Conservation (phyloP, 2,113 vertebrate genomes). For the Cebus imitator region DNA sequence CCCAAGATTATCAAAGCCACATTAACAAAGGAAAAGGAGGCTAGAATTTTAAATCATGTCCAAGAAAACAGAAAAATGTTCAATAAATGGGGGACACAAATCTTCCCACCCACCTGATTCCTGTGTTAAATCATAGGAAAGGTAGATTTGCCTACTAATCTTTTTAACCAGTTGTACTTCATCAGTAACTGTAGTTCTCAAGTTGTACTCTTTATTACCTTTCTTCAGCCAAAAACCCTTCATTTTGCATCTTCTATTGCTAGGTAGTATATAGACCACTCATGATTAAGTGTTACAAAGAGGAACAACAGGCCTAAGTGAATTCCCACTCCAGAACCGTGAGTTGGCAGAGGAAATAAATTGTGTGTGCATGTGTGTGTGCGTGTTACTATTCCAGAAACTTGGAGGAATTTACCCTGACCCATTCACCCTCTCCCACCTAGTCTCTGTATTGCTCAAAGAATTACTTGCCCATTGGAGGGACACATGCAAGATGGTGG, state of each 20-base stretch:
- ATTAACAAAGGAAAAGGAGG: background rate
- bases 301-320: background rate
- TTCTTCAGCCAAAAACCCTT: background rate
- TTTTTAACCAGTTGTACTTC: background rate
- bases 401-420: background rate
- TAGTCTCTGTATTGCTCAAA: background rate
- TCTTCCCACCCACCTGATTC: background rate
- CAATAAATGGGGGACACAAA: background rate
- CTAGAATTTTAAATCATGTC: background rate
- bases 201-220: background rate
- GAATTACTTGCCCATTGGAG: background rate
- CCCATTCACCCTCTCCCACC: background rate
- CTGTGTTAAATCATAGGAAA: background rate
- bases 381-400: background rate
- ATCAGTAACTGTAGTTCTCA: background rate
- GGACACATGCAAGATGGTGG: background rate
- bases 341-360: background rate
- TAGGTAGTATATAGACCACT: background rate
- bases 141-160: background rate
- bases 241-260: background rate
- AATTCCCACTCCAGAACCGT: background rate
- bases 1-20: background rate
- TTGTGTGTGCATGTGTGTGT: background rate
- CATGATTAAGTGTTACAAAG: background rate
- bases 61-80: constrained; percentile 19